Evolutionary conservation across 2,888 invertebrate species (phyloP).

Genomic region (Andrena bucephala): DNA sequence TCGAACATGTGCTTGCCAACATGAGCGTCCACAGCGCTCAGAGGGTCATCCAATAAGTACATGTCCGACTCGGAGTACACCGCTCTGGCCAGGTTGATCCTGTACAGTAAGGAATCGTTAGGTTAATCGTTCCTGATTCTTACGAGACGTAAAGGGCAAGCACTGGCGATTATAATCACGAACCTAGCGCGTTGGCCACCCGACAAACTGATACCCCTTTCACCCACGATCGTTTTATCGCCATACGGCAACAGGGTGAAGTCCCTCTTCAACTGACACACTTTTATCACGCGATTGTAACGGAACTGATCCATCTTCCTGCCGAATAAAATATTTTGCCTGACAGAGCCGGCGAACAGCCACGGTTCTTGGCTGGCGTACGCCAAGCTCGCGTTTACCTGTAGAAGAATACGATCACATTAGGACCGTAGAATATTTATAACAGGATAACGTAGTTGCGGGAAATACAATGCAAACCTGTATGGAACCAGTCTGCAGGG

Average conservation of each 20-base stretch:
- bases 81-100: constrained; percentile 94
- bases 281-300: constrained; percentile 89
- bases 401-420: not conserved
- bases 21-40: constrained; percentile 97
- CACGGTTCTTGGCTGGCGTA: constrained; percentile 96
- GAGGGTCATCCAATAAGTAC: constrained; percentile 95
- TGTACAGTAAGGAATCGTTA: constrained; percentile 35
- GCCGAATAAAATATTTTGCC: constrained; percentile 97
- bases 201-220: constrained; percentile 93
- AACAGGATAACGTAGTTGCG: not conserved
- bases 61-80: constrained; percentile 95
- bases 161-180: constrained; percentile 27
- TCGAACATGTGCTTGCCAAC: constrained; percentile 96
- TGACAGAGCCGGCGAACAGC: constrained; percentile 93
- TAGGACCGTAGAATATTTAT: not conserved
- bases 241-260: constrained; percentile 92
- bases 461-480: constrained; percentile 74
- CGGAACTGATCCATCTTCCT: constrained; percentile 89
- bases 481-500: constrained; percentile 88
- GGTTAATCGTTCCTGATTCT: not conserved
- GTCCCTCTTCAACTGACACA: constrained; percentile 91
- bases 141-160: not conserved
- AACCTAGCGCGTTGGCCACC: constrained; percentile 90
- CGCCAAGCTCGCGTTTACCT: constrained; percentile 89
- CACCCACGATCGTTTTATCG: constrained; percentile 94